These are phyloP conservation scores for Auanema sp. DNA, from an alignment of 2,888 invertebrate genomes.

Conservation along the genomic window DNA sequence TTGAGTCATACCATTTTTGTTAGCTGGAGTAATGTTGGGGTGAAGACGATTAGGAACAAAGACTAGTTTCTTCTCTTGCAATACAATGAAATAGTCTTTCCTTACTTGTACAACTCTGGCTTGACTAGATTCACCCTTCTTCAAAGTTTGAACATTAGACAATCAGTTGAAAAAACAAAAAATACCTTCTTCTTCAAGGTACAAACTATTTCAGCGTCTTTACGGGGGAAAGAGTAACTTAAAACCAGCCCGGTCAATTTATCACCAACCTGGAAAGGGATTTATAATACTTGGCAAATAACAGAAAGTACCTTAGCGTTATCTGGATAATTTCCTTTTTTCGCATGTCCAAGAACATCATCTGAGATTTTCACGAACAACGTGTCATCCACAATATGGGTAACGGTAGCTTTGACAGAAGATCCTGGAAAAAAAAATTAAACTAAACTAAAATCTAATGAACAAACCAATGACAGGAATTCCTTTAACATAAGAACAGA, in stretches of 20 bases:
- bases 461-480: too few species aligned
- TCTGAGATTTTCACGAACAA: constrained; percentile 7
- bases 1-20: constrained; percentile 4
- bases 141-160: too few species aligned
- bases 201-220: constrained; percentile 19
- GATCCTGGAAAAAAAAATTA: constrained; percentile 3
- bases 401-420: constrained; percentile 2
- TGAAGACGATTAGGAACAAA: constrained; percentile 16
- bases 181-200: neutral
- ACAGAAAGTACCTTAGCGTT: constrained; percentile 9
- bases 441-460: neutral
- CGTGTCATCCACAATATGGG: constrained; percentile 9
- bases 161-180: neutral
- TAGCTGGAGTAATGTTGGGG: constrained; percentile 14
- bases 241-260: constrained; percentile 6
- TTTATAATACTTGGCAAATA: neutral
- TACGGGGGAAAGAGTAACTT: constrained; percentile 18
- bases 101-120: constrained; percentile 8
- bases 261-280: constrained; percentile 10
- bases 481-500: too few species aligned
- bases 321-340: constrained; percentile 9
- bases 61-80: constrained; percentile 2
- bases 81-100: constrained; percentile 14
- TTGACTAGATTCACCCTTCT: neutral
- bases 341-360: constrained; percentile 7